phyloP scores from a whole-genome alignment of 2,888 invertebrate species.

The Lasius fuliginosus region DNA sequence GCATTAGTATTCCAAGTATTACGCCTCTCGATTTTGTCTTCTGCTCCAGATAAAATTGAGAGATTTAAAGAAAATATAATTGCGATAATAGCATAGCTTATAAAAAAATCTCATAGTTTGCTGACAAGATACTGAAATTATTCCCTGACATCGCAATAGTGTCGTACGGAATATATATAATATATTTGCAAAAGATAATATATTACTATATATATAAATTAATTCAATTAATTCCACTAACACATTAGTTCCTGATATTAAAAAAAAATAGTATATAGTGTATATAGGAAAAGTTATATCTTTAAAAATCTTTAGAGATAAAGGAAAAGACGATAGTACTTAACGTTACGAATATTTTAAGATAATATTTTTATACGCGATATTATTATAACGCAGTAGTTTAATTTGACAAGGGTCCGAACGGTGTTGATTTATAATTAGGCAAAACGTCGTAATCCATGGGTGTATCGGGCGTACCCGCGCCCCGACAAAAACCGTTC shows the following conservation, averaged over 20 bases:
- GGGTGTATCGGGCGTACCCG: conserved; percentile 59
- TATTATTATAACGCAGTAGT: conserved; percentile 48
- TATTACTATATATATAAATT: background rate
- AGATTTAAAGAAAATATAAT: conserved; percentile 83
- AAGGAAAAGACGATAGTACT: background rate
- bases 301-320: background rate
- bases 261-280: background rate
- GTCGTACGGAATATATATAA: background rate
- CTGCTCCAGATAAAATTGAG: conserved; percentile 50
- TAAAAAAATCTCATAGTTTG: background rate
- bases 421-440: conserved; percentile 72
- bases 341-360: background rate
- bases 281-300: background rate
- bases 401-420: conserved; percentile 56
- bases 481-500: conserved; percentile 76
- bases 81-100: conserved; percentile 13
- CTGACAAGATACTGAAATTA: background rate
- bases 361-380: conserved; percentile 8
- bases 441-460: conserved; percentile 72
- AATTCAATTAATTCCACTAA: background rate
- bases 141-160: background rate
- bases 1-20: conserved; percentile 40
- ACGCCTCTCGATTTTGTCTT: conserved; percentile 68
- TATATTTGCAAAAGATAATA: background rate
- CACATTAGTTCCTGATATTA: background rate